Base-by-base conservation (phyloP, 37 sponge, comb jelly and placozoan species). In the Crambe crambe region DNA sequence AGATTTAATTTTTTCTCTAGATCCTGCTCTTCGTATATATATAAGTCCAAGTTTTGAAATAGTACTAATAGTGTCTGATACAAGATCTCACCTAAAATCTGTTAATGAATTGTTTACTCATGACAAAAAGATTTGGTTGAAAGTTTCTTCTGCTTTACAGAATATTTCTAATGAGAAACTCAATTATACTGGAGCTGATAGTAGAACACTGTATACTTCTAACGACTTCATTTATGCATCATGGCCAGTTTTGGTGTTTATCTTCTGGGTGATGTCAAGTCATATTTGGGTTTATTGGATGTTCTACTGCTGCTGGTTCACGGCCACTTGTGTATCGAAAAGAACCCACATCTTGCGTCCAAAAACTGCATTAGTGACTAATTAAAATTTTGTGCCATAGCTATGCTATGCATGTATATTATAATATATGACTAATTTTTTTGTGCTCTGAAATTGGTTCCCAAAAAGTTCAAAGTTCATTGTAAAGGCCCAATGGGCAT, bases 241-340 rank as follows among this genome's bases (percentile, higher is more conserved):
- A n/a, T 76, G 69, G 69, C 84, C 84, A 10, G 43, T 77, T 0
- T 38, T 83, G 9, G 42, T 73, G 43, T 83, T 89, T 37, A 20
- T 89, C 25, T 68, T 83, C 44, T 90, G 74, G 70, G 67, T 63
- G 30, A 10, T 56, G 8, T 32, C 36, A 25, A 72, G 69, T 25
- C 82, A 86, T 29, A 41, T 81, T 44, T 81, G 81, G 82, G 87
- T 90, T 35, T 90, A 85, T 67, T 81, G 83, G 68, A 26, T 77
- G 8, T 38, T 86, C 25, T 77, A 85, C 58, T 17, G 72, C 26
- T 1, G 27, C 41, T 90, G 91, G 91, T 63, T 74, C 31, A 36
- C 73, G 4, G 56, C 66, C 36, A 78, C 57, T 27, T 34, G 27
- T 42, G 10, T 86, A 3, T 77, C 58, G 10, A 75, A 65, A 29